phyloP scores from a whole-genome alignment of 2,888 invertebrate genomes.

The Zygaena filipendulae region DNA sequence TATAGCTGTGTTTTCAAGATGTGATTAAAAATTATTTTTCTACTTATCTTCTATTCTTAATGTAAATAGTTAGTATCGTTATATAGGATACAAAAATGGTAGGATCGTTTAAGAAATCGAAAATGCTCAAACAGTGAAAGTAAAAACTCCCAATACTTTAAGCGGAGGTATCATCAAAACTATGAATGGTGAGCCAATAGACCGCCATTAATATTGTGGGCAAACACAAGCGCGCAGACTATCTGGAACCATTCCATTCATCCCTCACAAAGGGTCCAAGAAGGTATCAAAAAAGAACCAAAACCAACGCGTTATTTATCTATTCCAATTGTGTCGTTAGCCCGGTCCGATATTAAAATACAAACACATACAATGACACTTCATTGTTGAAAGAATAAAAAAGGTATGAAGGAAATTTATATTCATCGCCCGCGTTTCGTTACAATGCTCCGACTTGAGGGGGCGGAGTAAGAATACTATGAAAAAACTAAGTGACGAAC shows the following conservation, averaged over 20 bases:
- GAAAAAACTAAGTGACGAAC: neutral
- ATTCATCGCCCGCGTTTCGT: slow-evolving; percentile 29
- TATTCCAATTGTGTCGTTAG: slow-evolving; percentile 46
- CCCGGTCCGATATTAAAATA: slow-evolving; percentile 56
- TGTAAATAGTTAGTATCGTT: too few species aligned
- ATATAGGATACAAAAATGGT: too few species aligned
- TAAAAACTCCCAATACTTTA: too few species aligned
- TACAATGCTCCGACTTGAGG: slow-evolving; percentile 37
- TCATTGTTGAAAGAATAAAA: slow-evolving; percentile 49
- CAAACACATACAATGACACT: slow-evolving; percentile 56
- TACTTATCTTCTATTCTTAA: too few species aligned
- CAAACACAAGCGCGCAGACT: slow-evolving; percentile 41
- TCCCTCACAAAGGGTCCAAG: slow-evolving; percentile 36
- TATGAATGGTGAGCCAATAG: too few species aligned
- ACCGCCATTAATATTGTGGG: slow-evolving; percentile 35
- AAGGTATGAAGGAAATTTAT: slow-evolving; percentile 43
- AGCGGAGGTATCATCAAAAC: too few species aligned
- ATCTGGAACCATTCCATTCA: slow-evolving; percentile 52
- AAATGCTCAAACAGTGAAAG: too few species aligned
- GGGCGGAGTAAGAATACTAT: slow-evolving; percentile 27
- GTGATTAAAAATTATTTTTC: too few species aligned
- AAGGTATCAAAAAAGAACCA: slow-evolving; percentile 32
- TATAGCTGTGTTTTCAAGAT: too few species aligned
- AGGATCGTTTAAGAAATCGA: too few species aligned
- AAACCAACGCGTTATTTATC: slow-evolving; percentile 49